A percentile compares a stretch with the other conserved stretches of the same genome.
These are phyloP conservation scores for Trichomycterus rosablanca DNA, from an alignment of 2,113 vertebrate species.

Conservation along the genomic window DNA sequence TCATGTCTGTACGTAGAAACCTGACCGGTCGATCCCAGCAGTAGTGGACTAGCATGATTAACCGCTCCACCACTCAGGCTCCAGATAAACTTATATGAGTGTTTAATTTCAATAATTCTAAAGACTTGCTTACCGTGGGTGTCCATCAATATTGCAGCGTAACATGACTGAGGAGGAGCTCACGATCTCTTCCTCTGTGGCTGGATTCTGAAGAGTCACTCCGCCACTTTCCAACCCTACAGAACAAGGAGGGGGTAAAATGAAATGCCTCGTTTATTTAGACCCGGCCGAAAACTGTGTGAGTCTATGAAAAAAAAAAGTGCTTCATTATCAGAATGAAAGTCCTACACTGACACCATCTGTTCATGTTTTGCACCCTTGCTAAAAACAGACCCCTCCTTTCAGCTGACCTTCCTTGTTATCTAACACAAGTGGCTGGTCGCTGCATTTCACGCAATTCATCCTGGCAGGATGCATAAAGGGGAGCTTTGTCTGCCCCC, in stretches of 20 bases:
- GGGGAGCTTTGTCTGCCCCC: slow-evolving; percentile 38
- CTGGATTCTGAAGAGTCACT: slow-evolving; percentile 74
- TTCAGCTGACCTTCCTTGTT: slow-evolving; percentile 37
- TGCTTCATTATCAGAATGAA: too few species aligned
- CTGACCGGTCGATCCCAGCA: too few species aligned
- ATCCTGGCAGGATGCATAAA: slow-evolving; percentile 47
- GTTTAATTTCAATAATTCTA: too few species aligned
- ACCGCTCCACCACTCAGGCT: too few species aligned
- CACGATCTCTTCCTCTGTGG: slow-evolving; percentile 68
- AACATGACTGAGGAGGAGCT: slow-evolving; percentile 70
- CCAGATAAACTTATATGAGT: too few species aligned
- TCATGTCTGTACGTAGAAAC: too few species aligned
- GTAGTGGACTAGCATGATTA: too few species aligned
- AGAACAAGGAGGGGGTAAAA: neutral
- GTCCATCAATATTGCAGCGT: slow-evolving; percentile 79
- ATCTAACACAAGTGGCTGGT: slow-evolving; percentile 34
- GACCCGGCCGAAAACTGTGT: neutral
- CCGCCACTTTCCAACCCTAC: slow-evolving; percentile 79
- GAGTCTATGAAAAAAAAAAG: neutral
- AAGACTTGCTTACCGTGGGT: slow-evolving; percentile 74
- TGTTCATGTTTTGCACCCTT: slow-evolving; percentile 18
- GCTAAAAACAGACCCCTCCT: slow-evolving; percentile 25
- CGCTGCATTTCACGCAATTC: slow-evolving; percentile 45
- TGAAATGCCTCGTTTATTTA: too few species aligned
- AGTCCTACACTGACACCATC: slow-evolving; percentile 18